Evolutionary conservation across 2,797 vertebrate species (phyloP).

Genomic region (Alauda arvensis): DNA sequence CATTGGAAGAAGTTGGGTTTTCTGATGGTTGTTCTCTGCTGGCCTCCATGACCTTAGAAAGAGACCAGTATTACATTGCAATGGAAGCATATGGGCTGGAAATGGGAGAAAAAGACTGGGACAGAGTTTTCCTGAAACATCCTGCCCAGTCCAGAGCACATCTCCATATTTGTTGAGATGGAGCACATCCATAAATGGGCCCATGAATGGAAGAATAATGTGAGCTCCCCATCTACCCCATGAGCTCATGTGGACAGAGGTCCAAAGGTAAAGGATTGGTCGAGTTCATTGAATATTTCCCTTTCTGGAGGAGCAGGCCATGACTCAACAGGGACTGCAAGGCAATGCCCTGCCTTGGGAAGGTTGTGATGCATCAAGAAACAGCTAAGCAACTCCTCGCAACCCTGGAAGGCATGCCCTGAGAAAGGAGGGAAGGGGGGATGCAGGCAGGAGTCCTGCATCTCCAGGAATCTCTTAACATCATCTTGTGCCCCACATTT

Average conservation of each 20-base stretch:
- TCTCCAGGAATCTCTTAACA: not conserved
- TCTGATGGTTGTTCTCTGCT: not conserved
- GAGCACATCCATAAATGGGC: accelerated
- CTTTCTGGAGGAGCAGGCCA: not conserved
- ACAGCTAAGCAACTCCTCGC: not conserved
- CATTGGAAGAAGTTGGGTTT: not conserved
- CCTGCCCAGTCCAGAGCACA: not conserved
- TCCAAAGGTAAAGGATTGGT: not conserved
- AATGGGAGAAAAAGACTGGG: not conserved
- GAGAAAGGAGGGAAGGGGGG: not conserved
- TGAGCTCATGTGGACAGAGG: not conserved
- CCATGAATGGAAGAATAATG: not conserved
- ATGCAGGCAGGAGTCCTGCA: not conserved
- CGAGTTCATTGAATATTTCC: not conserved
- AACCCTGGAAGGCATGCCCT: not conserved
- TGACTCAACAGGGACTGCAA: not conserved
- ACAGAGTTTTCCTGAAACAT: not conserved
- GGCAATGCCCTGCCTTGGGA: not conserved
- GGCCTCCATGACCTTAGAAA: not conserved
- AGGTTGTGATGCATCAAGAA: not conserved
- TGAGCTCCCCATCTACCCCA: not conserved
- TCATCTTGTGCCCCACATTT: not conserved
- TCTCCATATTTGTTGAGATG: not conserved
- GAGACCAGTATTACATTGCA: not conserved
- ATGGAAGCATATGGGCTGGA: not conserved